Conservation (phyloP, 2,113 vertebrate species). For the Caranx ignobilis region DNA sequence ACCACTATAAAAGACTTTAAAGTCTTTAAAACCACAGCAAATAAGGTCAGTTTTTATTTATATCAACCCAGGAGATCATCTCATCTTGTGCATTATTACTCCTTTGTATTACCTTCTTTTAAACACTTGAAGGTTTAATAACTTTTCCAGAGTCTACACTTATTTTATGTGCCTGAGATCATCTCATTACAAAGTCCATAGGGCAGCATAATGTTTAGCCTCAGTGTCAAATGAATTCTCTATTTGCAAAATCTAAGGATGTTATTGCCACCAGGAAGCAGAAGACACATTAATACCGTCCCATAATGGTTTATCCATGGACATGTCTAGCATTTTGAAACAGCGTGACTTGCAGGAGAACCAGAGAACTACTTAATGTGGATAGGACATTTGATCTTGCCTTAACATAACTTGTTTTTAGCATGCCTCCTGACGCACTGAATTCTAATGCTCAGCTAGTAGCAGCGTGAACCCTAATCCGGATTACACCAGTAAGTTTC, state of each 20-base stretch:
- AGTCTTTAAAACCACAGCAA: neutral
- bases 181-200: neutral
- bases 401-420: slow-evolving; percentile 13
- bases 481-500: slow-evolving; percentile 67
- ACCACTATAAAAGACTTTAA: neutral
- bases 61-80: neutral
- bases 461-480: slow-evolving; percentile 58
- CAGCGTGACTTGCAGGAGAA: neutral
- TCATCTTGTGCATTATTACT: neutral
- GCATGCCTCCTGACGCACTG: slow-evolving; percentile 16
- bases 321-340: slow-evolving; percentile 10
- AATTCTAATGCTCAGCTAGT: slow-evolving; percentile 45
- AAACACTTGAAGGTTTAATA: neutral
- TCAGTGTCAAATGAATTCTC: neutral
- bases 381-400: slow-evolving; percentile 8
- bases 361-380: slow-evolving; percentile 1
- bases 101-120: neutral
- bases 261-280: neutral
- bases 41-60: neutral
- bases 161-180: neutral
- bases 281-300: neutral
- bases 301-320: neutral
- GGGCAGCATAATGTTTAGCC: neutral
- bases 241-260: neutral
- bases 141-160: neutral